Base-by-base conservation (phyloP, 1,140 invertebrate species). In the Holotrichia oblita region DNA sequence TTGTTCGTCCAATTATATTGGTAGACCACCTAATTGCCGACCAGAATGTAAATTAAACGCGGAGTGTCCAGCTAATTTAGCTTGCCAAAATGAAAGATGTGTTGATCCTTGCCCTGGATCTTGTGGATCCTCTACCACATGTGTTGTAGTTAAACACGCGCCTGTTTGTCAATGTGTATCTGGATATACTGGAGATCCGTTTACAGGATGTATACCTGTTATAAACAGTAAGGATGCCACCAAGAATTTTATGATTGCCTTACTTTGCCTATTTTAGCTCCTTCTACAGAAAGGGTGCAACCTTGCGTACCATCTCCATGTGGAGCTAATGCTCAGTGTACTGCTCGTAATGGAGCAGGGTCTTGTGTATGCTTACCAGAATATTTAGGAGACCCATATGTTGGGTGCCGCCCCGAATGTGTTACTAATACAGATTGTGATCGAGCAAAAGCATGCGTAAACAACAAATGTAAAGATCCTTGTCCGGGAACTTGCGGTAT, bases 131-230 rank as follows among this genome's bases (percentile, higher is more conserved):
- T 95, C 95, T 84, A 94, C 95, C 1, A 90, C 91, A 79, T 97
- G 96, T 84, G 91, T 91, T 79, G 93, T 96, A 40, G 90, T 93
- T 22, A 94, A 94, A 82, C 95, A 97, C 85, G 90, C 93, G 78
- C 93, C 95, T 0, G 89, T 95, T 40, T 97, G 96, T 85, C 91
- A 91, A 79, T 97, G 96, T 84, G 89, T 92, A 59, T 88, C 91
- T 24, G 94, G 94, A 12, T 96, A 90, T 86, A 94, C 93, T 22
- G 95, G 95, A 75, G 93, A 96, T 90, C 94, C 95, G n/a, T 96
- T 96, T 85, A 91, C 91, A 40, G 93, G 93, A 82, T 96, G 95
- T 84, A 88, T 86, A 82, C 87, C 81, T 79, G 90, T 91, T 76
- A 87, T 87, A 75, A 87, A 89, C 88, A 78, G 86, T 91, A 91